Conservation (phyloP, 2,888 invertebrate species). For the Diplolepis rosae region DNA sequence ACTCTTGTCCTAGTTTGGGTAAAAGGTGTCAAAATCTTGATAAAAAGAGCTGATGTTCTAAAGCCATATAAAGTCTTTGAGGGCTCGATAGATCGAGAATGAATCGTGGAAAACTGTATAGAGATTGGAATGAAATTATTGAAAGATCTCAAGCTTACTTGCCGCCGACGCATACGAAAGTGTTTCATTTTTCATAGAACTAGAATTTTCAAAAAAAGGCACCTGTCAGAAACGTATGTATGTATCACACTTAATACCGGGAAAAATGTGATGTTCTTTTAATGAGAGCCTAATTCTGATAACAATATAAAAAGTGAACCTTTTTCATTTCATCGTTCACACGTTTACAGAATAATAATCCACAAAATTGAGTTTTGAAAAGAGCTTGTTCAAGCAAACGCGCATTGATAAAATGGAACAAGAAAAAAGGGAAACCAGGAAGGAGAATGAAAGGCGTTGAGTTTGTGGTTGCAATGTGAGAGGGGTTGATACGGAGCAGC, state of each 20-base stretch:
- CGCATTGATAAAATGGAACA: background rate
- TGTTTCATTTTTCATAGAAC: too few species aligned
- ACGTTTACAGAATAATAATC: background rate
- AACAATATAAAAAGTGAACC: too few species aligned
- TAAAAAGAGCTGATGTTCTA: background rate
- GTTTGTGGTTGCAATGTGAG: constrained; percentile 39
- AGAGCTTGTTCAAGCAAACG: background rate
- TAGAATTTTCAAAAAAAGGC: too few species aligned
- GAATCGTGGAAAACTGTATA: too few species aligned
- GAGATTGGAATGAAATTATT: too few species aligned
- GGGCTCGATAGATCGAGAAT: too few species aligned
- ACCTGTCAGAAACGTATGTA: too few species aligned
- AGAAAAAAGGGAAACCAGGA: background rate
- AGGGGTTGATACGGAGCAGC: constrained; percentile 58
- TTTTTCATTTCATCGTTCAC: background rate
- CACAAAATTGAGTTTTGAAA: background rate
- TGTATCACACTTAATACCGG: too few species aligned
- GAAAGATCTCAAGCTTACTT: too few species aligned
- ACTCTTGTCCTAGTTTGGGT: background rate
- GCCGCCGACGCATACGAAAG: too few species aligned
- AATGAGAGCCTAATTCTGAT: too few species aligned
- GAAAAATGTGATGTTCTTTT: too few species aligned
- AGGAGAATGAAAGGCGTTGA: constrained; percentile 32
- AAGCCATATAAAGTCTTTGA: background rate
- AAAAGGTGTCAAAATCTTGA: background rate